phyloP scores from a whole-genome alignment of 1,140 invertebrate species.

The Drosophila ficusphila region DNA sequence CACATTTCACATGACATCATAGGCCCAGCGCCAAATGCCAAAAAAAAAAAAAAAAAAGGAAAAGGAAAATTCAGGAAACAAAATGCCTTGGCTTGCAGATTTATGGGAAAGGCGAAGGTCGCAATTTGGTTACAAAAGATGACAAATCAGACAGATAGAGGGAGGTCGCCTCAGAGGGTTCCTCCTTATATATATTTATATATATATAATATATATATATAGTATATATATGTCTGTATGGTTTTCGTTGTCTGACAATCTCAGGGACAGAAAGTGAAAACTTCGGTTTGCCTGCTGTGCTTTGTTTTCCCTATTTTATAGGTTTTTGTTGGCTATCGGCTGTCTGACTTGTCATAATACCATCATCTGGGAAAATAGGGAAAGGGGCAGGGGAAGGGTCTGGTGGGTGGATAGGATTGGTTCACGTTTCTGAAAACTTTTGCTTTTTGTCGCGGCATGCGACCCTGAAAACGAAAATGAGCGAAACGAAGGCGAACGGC shows the following conservation, averaged over 20 bases:
- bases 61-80: background rate
- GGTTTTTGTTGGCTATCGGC: slow-evolving; percentile 45
- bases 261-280: slow-evolving; percentile 63
- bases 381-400: background rate
- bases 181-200: background rate
- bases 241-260: slow-evolving; percentile 33
- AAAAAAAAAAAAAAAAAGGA: background rate
- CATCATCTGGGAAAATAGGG: slow-evolving; percentile 10
- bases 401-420: background rate
- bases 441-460: slow-evolving; percentile 65
- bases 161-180: slow-evolving; percentile 6
- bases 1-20: slow-evolving; percentile 25
- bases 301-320: slow-evolving; percentile 4
- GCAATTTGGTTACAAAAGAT: slow-evolving; percentile 48
- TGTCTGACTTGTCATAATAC: slow-evolving; percentile 74
- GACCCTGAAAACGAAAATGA: slow-evolving; percentile 57
- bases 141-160: slow-evolving; percentile 31
- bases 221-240: background rate
- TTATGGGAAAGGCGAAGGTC: slow-evolving; percentile 75
- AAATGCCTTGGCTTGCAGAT: slow-evolving; percentile 34
- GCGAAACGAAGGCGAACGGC: background rate
- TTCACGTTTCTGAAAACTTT: slow-evolving; percentile 60
- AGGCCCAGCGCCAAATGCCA: slow-evolving; percentile 17
- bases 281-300: slow-evolving; percentile 11
- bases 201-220: background rate